These are phyloP conservation scores for Lophius piscatorius DNA, from an alignment of 2,113 vertebrate species.

Conservation along the genomic window DNA sequence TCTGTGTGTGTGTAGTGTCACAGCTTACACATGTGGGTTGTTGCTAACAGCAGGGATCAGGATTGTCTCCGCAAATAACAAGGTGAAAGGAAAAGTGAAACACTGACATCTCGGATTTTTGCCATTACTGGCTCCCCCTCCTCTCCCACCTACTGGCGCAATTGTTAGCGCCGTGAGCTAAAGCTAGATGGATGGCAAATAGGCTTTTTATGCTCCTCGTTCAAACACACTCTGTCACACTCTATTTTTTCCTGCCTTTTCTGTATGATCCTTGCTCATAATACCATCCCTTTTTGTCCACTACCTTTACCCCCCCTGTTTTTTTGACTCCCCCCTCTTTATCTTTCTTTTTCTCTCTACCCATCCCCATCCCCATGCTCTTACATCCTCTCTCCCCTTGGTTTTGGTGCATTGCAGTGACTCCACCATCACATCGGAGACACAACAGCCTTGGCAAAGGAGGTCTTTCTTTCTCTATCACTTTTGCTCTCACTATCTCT, in stretches of 20 bases:
- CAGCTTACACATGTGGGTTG: conserved; percentile 17
- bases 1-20: conserved; percentile 26
- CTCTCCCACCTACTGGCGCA: background rate
- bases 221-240: conserved; percentile 23
- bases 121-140: conserved; percentile 5
- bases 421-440: conserved; percentile 77
- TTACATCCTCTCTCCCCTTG: conserved; percentile 73
- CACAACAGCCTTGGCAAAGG: conserved; percentile 76
- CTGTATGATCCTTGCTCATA: conserved; percentile 25
- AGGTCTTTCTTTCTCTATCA: conserved; percentile 58
- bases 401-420: conserved; percentile 84
- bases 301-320: conserved; percentile 47
- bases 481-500: conserved; percentile 14
- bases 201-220: conserved; percentile 24
- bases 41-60: conserved; percentile 27
- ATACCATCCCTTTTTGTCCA: conserved; percentile 31
- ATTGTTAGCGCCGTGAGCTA: conserved; percentile 30
- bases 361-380: conserved; percentile 67
- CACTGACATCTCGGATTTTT: conserved; percentile 47
- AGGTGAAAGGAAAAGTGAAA: conserved; percentile 50
- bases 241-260: conserved; percentile 15
- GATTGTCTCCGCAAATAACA: conserved; percentile 44
- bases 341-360: conserved; percentile 40
- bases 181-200: conserved; percentile 53
- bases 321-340: conserved; percentile 58